Conservation (phyloP, 2,797 vertebrate species). For the Halcyon chelicuti region DNA sequence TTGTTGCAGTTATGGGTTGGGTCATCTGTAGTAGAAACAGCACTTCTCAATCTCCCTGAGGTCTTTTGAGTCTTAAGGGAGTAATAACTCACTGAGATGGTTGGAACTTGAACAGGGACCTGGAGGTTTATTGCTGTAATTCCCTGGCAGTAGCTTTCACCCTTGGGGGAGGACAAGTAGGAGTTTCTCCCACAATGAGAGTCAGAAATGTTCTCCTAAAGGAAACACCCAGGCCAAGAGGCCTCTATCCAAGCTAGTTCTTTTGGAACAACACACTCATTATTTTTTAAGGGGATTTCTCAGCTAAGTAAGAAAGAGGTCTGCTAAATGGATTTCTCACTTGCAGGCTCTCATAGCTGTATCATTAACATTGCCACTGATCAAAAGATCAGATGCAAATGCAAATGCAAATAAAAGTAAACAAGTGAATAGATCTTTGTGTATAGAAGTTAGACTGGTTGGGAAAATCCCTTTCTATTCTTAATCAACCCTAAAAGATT, state of each 20-base stretch:
- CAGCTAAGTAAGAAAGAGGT: not conserved
- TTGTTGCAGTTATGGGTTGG: not conserved
- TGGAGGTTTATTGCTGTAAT: constrained; percentile 29
- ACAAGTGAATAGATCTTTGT: not conserved
- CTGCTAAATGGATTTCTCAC: not conserved
- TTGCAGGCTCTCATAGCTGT: not conserved
- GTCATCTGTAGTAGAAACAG: not conserved
- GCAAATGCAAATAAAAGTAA: constrained; percentile 6
- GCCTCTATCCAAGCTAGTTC: not conserved
- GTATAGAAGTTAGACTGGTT: not conserved
- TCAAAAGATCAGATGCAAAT: constrained; percentile 3
- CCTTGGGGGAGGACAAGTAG: constrained; percentile 13
- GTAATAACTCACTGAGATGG: constrained; percentile 1
- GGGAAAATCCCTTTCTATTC: not conserved
- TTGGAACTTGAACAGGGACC: constrained; percentile 18
- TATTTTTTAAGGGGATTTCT: not conserved
- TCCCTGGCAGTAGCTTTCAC: constrained; percentile 35
- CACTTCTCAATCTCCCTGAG: not conserved
- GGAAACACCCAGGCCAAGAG: constrained; percentile 13
- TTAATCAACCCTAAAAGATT: not conserved
- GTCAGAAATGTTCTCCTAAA: constrained; percentile 25
- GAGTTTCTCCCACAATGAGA: constrained; percentile 21
- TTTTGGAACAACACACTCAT: not conserved
- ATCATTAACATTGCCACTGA: not conserved
- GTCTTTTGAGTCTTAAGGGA: not conserved